These are phyloP conservation scores for Peromyscus eremicus DNA, from an alignment of 2,797 vertebrate genomes.

Conservation along the genomic window DNA sequence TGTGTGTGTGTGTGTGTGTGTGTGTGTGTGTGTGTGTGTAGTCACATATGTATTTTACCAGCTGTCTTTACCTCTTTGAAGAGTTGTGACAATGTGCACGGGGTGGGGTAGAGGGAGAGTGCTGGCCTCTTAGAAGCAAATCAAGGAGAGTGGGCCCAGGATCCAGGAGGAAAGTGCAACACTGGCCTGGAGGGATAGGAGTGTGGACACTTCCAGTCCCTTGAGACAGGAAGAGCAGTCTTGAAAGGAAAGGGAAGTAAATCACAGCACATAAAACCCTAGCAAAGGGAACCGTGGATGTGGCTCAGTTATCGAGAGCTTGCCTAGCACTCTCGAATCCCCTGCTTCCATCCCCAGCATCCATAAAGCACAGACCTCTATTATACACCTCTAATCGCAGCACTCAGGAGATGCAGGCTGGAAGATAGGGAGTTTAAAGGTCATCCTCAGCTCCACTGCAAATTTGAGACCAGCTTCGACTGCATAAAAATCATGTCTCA, in stretches of 20 bases:
- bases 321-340: fast-evolving
- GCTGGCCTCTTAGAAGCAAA: not conserved
- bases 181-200: not conserved
- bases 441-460: not conserved
- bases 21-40: not conserved
- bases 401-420: not conserved
- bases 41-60: not conserved
- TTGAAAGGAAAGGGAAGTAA: not conserved
- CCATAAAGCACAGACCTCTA: not conserved
- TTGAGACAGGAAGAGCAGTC: not conserved
- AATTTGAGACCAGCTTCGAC: not conserved
- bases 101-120: not conserved
- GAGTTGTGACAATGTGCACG: not conserved
- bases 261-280: not conserved
- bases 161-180: not conserved
- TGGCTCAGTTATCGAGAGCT: not conserved
- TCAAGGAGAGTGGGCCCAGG: not conserved
- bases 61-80: conserved; percentile 45
- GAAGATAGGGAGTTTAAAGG: not conserved
- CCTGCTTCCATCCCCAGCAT: not conserved
- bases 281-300: not conserved
- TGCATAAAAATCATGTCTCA: not conserved
- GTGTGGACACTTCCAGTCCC: too few relatives aligned
- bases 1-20: not conserved
- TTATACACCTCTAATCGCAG: not conserved